Evolutionary conservation across 2,797 vertebrate species (phyloP).

Genomic region (Falco peregrinus): DNA sequence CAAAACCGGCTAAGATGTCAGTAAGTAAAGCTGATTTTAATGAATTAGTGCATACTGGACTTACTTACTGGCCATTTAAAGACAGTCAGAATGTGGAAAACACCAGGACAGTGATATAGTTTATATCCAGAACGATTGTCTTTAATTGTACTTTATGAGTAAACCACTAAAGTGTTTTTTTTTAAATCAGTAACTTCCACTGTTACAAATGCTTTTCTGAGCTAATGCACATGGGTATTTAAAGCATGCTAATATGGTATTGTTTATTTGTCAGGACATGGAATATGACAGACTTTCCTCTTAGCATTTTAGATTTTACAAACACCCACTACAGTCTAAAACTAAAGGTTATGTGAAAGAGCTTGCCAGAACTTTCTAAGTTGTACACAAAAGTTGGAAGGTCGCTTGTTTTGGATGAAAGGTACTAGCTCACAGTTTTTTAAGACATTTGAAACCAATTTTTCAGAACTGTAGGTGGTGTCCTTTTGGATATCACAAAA

Average conservation of each 20-base stretch:
- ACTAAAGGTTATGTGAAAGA: background rate
- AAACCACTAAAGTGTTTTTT: background rate
- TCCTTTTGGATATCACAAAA: constrained; percentile 10
- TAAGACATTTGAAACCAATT: background rate
- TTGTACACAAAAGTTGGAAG: background rate
- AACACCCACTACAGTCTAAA: background rate
- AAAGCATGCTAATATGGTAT: background rate
- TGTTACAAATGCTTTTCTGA: background rate
- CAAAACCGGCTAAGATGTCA: background rate
- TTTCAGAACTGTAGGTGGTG: constrained; percentile 19
- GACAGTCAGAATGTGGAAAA: background rate
- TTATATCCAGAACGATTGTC: background rate
- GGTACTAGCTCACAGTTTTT: background rate
- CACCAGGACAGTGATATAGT: background rate
- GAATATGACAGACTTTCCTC: background rate
- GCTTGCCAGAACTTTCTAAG: background rate
- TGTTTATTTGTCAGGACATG: background rate
- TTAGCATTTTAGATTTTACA: background rate
- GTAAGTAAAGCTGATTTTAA: background rate
- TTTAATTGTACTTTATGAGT: background rate
- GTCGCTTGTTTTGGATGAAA: background rate
- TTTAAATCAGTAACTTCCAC: background rate
- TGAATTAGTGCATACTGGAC: background rate
- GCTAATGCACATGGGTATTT: background rate
- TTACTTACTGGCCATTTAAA: background rate